Conservation (phyloP, 2,797 vertebrate genomes). For the Chaunax sp. region DNA sequence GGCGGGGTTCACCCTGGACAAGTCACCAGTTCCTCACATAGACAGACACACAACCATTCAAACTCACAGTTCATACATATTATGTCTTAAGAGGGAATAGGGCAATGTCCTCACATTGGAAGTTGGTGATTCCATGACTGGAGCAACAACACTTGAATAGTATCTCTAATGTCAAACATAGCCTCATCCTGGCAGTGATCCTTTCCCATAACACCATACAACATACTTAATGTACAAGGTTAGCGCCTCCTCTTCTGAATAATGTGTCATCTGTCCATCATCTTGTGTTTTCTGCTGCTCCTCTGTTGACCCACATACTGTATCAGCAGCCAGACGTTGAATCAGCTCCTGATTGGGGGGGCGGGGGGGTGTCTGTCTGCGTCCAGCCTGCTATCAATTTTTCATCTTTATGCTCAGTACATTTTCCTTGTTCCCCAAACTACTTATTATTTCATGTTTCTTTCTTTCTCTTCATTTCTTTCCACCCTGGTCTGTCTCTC, state of each 20-base stretch:
- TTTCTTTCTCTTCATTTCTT: constrained; percentile 30
- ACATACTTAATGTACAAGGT: no score
- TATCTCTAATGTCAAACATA: no score
- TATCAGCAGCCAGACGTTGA: constrained; percentile 65
- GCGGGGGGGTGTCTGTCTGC: constrained; percentile 75
- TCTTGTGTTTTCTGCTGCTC: constrained; percentile 27
- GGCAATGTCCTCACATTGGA: no score
- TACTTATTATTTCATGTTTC: constrained; percentile 77
- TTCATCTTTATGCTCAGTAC: constrained; percentile 75
- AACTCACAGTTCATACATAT: no score
- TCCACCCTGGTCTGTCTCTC: constrained; percentile 15
- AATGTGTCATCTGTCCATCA: constrained; percentile 34
- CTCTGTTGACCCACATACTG: constrained; percentile 79
- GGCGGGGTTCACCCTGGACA: no score
- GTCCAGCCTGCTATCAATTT: constrained; percentile 76
- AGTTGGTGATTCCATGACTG: no score
- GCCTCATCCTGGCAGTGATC: no score
- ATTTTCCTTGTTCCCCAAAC: constrained; percentile 56
- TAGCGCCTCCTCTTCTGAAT: constrained; percentile 11
- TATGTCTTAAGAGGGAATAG: no score
- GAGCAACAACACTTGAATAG: no score
- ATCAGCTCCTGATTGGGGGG: constrained; percentile 64
- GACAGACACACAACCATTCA: no score
- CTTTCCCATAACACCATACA: no score
- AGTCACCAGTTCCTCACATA: no score